These are phyloP conservation scores for Triplophysa rosa DNA, from an alignment of 2,113 vertebrate species.

Conservation along the genomic window DNA sequence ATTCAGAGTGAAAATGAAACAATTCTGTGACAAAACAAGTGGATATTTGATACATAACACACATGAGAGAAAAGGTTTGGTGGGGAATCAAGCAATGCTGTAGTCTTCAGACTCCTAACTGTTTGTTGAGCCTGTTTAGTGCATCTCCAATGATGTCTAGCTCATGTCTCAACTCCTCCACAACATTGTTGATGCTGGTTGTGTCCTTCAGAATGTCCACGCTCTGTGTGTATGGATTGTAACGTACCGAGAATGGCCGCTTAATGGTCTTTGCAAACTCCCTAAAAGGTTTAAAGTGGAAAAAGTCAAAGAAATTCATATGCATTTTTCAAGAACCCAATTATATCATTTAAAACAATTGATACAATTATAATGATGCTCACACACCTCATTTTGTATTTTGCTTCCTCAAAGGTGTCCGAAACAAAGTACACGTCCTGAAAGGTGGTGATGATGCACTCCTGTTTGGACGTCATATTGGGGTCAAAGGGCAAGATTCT, in stretches of 20 bases:
- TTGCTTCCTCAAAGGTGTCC: constrained; percentile 97
- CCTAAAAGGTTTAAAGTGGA: constrained; percentile 65
- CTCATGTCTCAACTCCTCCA: constrained; percentile 89
- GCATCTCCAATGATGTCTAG: constrained; percentile 90
- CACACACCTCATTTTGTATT: constrained; percentile 94
- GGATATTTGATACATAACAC: background rate
- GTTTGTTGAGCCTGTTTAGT: constrained; percentile 85
- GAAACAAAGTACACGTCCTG: constrained; percentile 97
- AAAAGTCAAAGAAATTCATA: background rate
- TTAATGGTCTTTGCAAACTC: constrained; percentile 98
- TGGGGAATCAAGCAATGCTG: constrained; percentile 4
- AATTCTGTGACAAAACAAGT: background rate
- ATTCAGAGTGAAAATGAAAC: background rate
- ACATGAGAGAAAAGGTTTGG: constrained; percentile 3
- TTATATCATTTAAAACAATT: no score
- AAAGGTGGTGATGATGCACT: constrained; percentile 97
- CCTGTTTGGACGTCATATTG: constrained; percentile 90
- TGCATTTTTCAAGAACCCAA: background rate
- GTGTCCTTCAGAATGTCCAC: constrained; percentile 90
- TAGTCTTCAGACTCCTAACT: constrained; percentile 76
- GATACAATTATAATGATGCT: background rate
- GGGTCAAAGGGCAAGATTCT: constrained; percentile 91
- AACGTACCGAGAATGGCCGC: constrained; percentile 93
- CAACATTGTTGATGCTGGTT: constrained; percentile 84
- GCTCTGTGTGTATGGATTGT: constrained; percentile 94